Conservation (phyloP, 1,140 invertebrate species). For the Aphelenchoides fujianensis region DNA sequence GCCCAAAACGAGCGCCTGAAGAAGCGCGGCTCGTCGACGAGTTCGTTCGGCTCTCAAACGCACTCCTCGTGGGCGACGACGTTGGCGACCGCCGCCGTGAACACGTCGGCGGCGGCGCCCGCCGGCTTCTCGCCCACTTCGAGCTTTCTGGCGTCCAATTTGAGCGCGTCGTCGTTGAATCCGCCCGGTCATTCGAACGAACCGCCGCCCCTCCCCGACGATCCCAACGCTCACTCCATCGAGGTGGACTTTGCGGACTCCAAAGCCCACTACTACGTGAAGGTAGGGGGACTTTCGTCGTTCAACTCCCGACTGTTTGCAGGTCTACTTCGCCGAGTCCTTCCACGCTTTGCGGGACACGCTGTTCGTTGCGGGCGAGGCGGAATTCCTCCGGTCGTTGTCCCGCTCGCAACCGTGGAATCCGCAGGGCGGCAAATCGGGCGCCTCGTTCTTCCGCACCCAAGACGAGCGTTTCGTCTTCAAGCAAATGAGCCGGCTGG, state of each 20-base stretch:
- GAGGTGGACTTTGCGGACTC: conserved; percentile 55
- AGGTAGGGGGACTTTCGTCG: conserved; percentile 53
- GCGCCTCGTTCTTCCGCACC: conserved; percentile 91
- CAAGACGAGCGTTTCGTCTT: conserved; percentile 91
- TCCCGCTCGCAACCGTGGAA: conserved; percentile 86
- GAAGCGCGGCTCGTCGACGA: neutral
- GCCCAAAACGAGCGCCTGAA: too few relatives aligned
- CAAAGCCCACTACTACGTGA: conserved; percentile 54
- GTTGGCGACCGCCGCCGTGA: neutral
- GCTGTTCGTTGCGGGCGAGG: conserved; percentile 70
- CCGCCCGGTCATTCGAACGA: neutral
- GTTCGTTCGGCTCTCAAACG: too few relatives aligned
- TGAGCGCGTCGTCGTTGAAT: conserved; percentile 2
- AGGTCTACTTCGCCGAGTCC: conserved; percentile 74
- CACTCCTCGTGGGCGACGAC: neutral
- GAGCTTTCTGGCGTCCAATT: conserved; percentile 23
- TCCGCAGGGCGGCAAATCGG: conserved; percentile 90
- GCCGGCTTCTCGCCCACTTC: conserved; percentile 15
- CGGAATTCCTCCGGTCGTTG: conserved; percentile 73
- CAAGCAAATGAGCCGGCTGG: conserved; percentile 89
- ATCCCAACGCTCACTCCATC: conserved; percentile 24
- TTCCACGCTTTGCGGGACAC: conserved; percentile 74
- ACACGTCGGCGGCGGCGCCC: conserved; percentile 11
- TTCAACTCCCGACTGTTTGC: conserved; percentile 79
- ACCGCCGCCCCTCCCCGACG: neutral